Evolutionary conservation across 2,113 vertebrate genomes (phyloP).

Genomic region (Euleptes europaea): DNA sequence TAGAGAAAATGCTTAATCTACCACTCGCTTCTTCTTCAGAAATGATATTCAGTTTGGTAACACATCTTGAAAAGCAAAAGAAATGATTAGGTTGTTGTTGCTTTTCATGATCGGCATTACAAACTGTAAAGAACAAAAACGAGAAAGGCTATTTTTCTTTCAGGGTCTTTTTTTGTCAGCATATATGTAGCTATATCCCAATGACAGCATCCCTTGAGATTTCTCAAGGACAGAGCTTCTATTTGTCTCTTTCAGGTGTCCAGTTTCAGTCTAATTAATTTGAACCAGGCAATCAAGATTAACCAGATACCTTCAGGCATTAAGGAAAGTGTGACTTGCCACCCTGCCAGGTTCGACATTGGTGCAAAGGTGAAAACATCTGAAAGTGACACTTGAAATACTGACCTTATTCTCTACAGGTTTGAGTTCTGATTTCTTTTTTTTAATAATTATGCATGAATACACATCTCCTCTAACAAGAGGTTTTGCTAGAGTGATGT

Average conservation of each 20-base stretch:
- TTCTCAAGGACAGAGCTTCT: background rate
- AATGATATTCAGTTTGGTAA: background rate
- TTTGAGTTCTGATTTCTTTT: background rate
- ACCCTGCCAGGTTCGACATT: background rate
- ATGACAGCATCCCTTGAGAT: background rate
- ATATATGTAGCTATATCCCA: background rate
- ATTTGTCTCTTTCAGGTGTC: background rate
- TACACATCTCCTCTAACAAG: background rate
- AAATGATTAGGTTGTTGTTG: background rate
- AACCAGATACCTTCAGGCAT: background rate
- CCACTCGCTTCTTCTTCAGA: no score
- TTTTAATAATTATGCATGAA: background rate
- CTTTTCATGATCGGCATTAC: background rate
- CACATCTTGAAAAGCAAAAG: background rate
- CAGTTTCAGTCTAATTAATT: background rate
- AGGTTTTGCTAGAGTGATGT: background rate
- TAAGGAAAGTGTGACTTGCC: background rate
- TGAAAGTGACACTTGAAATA: background rate
- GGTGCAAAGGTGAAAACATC: background rate
- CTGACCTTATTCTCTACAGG: background rate
- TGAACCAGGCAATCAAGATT: background rate
- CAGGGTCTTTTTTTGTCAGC: background rate
- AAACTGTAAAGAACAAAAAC: background rate
- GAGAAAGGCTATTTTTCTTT: background rate
- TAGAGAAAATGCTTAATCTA: background rate